These are phyloP conservation scores for Rissa tridactyla DNA, from an alignment of 2,113 vertebrate genomes.

Conservation along the genomic window DNA sequence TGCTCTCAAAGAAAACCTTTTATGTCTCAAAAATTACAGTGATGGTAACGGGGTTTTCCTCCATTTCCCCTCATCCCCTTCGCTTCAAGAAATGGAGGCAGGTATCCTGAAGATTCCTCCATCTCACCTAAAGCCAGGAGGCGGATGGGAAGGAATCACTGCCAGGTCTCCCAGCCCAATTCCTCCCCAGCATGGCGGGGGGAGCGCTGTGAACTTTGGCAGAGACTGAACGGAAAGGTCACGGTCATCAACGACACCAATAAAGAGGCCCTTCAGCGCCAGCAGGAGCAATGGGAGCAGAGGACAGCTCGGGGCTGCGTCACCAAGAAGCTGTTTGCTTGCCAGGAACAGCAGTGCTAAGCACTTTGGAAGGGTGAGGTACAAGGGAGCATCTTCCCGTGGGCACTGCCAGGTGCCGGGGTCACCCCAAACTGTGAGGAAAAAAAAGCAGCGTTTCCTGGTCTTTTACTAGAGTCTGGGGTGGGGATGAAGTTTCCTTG, in stretches of 20 bases:
- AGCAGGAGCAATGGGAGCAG: neutral
- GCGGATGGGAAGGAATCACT: neutral
- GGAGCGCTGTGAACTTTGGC: neutral
- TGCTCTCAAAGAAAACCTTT: slow-evolving; percentile 67
- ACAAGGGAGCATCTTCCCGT: neutral
- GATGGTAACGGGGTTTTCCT: neutral
- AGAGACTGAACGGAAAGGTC: slow-evolving; percentile 14
- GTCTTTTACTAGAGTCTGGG: neutral
- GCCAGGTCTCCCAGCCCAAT: neutral
- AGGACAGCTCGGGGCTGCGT: neutral
- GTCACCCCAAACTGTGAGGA: neutral
- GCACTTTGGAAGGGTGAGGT: neutral
- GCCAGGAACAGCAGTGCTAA: neutral
- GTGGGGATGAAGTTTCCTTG: accelerated
- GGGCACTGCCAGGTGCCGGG: neutral
- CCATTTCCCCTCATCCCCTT: neutral
- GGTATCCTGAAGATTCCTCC: neutral
- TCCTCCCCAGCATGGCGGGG: neutral
- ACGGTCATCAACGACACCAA: neutral
- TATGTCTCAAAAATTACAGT: slow-evolving; percentile 58
- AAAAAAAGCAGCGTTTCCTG: neutral
- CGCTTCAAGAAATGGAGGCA: neutral
- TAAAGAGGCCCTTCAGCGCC: neutral
- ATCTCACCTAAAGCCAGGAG: neutral
- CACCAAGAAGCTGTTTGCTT: neutral